Evolutionary conservation across 2,113 vertebrate species (phyloP).

Genomic region (Apeltes quadracus): DNA sequence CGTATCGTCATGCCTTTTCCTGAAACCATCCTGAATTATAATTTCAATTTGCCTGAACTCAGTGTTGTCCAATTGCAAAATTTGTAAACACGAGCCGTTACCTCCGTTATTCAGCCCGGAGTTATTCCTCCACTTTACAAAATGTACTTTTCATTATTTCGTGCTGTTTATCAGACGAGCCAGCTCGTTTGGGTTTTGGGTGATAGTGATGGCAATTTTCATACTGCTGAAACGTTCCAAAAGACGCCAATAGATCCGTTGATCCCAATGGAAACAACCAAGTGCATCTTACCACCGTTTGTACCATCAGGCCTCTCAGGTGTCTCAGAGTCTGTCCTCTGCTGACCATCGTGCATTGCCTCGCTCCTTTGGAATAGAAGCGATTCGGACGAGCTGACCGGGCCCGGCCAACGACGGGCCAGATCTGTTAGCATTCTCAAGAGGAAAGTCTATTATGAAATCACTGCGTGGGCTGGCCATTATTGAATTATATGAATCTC

Average conservation of each 20-base stretch:
- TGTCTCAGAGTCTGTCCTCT: constrained; percentile 4
- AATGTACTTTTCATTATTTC: background rate
- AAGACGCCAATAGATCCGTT: background rate
- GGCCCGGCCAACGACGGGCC: constrained; percentile 34
- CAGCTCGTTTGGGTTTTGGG: background rate
- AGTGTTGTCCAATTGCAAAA: too few relatives aligned
- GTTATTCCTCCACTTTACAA: background rate
- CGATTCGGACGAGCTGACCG: constrained; percentile 35
- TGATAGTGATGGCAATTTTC: background rate
- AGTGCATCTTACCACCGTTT: background rate
- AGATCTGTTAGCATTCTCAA: constrained; percentile 30
- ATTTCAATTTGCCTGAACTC: background rate
- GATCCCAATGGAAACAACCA: background rate
- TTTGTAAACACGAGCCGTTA: background rate
- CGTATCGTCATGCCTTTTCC: too few relatives aligned
- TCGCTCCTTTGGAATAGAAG: constrained; percentile 49
- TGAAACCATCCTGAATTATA: background rate
- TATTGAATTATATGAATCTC: constrained; percentile 57
- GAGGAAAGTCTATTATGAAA: constrained; percentile 55
- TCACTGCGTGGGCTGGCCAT: constrained; percentile 47
- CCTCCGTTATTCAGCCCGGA: background rate
- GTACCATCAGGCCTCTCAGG: background rate
- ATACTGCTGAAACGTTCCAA: background rate
- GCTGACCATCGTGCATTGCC: constrained; percentile 38
- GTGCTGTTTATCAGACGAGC: background rate